Base-by-base conservation (phyloP, 2,888 invertebrate genomes). In the Cheilosia soror region DNA sequence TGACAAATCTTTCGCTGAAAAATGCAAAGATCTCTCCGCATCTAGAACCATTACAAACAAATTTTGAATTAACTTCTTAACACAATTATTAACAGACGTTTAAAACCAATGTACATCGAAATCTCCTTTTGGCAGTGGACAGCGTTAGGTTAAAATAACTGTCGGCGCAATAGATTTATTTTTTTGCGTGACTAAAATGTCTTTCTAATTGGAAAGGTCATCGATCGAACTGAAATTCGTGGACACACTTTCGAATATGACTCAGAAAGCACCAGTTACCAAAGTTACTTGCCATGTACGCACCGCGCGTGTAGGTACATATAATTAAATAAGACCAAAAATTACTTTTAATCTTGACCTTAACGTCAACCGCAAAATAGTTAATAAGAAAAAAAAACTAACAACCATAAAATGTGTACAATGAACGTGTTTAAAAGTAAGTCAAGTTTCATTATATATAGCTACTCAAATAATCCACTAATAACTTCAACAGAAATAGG, bases 291-390 rank as follows among this genome's bases (percentile, higher is more conserved):
- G 25, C 13, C 40, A 37, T n/a, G 9, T 15, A 2, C 2, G n/a
- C 25, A 13, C 2, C 29, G 11, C 51, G 42, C 29, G 40, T 40
- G 15, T 27, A n/a, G n/a, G n/a, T n/a, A n/a, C n/a, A n/a, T n/a
- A 11, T 40, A 60, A 40, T 15, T 37, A 27, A 33, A 37, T 5
- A 13, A 15, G 15, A 20, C 9, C 42, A 71, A 29, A 33, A 51
- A 53, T 27, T 42, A 53, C 25, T 49, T 49, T 49, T 25, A 44
- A 29, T 47, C 11, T 37, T 63, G 63, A 63, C 73, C 73, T 55
- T 73, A 63, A 55, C 63, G 37, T 27, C 44, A n/a, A 25, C 57
- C 44, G 9, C 42, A 42, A 31, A 57, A 20, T 20, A 68, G 5
- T 29, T n/a, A 27, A 42, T 27, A 9, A 53, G 29, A 65, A 9